Percentiles rank a stretch among this genome's conserved stretches.
phyloP scores from a whole-genome alignment of 1,140 invertebrate species.

The Ips nitidus region DNA sequence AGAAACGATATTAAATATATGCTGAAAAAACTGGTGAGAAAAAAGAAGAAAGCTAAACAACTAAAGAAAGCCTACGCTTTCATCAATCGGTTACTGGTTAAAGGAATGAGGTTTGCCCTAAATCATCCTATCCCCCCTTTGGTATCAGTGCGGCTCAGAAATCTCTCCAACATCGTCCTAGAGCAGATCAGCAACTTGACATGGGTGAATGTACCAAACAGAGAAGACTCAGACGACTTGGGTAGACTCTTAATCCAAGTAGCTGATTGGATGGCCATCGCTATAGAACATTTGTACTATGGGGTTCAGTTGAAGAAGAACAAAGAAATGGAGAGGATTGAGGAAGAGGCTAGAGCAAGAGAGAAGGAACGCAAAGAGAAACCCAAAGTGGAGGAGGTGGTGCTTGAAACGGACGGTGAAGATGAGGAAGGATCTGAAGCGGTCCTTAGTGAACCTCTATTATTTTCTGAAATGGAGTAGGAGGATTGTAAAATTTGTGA shows the following conservation, averaged over 20 bases:
- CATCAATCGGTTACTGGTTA: conserved; percentile 36
- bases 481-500: background rate
- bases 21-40: conserved; percentile 31
- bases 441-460: conserved; percentile 7
- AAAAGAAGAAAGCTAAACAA: conserved; percentile 28
- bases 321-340: conserved; percentile 38
- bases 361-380: conserved; percentile 13
- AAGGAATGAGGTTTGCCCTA: conserved; percentile 36
- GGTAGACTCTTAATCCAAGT: conserved; percentile 38
- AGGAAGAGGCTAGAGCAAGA: conserved; percentile 24
- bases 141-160: conserved; percentile 42
- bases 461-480: conserved; percentile 25
- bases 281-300: conserved; percentile 44
- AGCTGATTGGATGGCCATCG: conserved; percentile 45
- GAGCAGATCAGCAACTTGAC: conserved; percentile 42
- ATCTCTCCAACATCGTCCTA: conserved; percentile 45
- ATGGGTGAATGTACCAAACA: conserved; percentile 37
- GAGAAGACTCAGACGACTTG: conserved; percentile 35
- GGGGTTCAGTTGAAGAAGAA: conserved; percentile 43
- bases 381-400: conserved; percentile 5
- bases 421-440: conserved; percentile 6
- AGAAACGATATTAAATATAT: conserved; percentile 37
- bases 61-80: conserved; percentile 39
- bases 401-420: background rate
- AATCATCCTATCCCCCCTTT: conserved; percentile 41